Base-by-base conservation (phyloP, 2,888 invertebrate species). In the Trichogramma dendrolimi region DNA sequence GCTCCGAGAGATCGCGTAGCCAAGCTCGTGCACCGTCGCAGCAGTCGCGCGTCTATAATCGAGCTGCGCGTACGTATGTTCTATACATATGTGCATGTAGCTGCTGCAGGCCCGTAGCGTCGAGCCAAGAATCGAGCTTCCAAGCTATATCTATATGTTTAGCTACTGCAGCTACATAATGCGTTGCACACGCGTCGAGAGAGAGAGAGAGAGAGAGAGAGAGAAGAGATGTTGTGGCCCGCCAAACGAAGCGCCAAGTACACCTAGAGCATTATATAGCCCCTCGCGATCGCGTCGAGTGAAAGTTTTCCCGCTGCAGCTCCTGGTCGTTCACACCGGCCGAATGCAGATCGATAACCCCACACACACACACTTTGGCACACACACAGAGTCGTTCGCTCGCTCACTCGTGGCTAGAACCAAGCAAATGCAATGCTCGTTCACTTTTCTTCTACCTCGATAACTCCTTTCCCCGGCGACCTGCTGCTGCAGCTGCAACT, bases 371-470 rank as follows among this genome's bases (percentile, higher is more conserved):
- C 27, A 27, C 27, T 14, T 14, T 14, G 2, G 14, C 14, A 14
- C 14, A 14, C 14, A 14, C 14, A 14, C 14, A 14, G 53, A 47
- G 57, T 51, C 51, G 27, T 55, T 49, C 55, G 62, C 64, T 61
- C 62, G 51, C 51, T 61, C 46, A 51, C 58, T 58, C 64, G 63
- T 60, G 55, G 52, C 68, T 57, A 64, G 60, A 65, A 44, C 60
- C 48, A 14, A 48, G 27, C 27, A 27, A 27, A 27, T 2, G 27
- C 27, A 27, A 27, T 27, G 27, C 27, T 27, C 27, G 27, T 27
- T 27, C 27, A 27, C 27, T 27, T 27, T 27, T 27, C 27, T 27
- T 27, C 27, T 48, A 48, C 11, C 6, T 14, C 48, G 48, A 48
- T 14, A 7, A 59, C 46, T 52, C 55, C 56, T 55, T 64, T 56